Base-by-base conservation (phyloP, 2,888 invertebrate species). In the Drosophila nr. fundita region DNA sequence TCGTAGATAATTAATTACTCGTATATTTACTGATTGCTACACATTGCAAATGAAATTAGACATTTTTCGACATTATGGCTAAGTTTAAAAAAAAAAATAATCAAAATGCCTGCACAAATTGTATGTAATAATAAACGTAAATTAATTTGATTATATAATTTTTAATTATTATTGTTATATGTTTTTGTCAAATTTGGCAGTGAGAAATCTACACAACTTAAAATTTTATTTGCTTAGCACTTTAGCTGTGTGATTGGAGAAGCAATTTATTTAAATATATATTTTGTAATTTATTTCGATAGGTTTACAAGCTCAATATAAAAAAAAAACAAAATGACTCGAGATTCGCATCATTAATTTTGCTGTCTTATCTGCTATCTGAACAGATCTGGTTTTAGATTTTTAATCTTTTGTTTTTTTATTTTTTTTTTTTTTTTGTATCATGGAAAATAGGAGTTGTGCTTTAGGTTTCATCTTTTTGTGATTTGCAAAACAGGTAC, bases 11-110 rank as follows among this genome's bases (percentile, higher is more conserved):
- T 64, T 71, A 65, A 64, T 32, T 70, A 67, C 40, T 64, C 15
- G 62, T 78, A 66, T 73, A 59, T 73, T 83, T 79, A 77, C 81
- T 87, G 87, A 86, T 86, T 87, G 87, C 87, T 85, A 87, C 81
- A 76, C 68, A 74, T 87, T 87, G 87, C 85, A 85, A 85, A 84
- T 73, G 59, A 84, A 84, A 73, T 78, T 77, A 78, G 55, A 45
- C 52, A 36, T 58, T 40, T 34, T 32, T 32, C 24, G 38, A 40
- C 29, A 34, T 48, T 61, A 59, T 42, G 38, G 54, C 54, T 49
- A 32, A 32, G 36, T 49, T 50, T 76, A 29, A 7, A 63, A 53
- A 73, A 73, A 64, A 67, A 67, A 53, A 34, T 32, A 7, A 24
- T 24, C 68, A 66, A 52, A 40, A 53, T 38, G 38, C 38, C 55